Evolutionary conservation across 2,797 vertebrate genomes (phyloP).

Genomic region (Amphiprion clarkii): DNA sequence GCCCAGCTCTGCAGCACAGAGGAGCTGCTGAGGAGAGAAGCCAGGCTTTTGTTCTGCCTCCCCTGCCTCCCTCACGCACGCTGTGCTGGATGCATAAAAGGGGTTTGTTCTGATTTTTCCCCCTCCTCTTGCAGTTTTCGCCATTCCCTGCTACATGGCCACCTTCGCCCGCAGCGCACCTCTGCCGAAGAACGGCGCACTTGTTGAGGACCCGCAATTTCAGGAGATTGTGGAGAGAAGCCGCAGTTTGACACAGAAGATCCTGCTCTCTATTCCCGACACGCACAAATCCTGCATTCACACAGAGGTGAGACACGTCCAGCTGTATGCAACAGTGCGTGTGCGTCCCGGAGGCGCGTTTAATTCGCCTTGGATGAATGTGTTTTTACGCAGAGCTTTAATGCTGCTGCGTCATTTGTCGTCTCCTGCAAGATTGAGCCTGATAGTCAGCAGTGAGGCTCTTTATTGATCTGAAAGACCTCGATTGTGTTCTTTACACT

Average conservation of each 20-base stretch:
- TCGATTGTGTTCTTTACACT: too few relatives aligned
- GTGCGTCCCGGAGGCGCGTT: too few relatives aligned
- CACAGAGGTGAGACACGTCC: constrained; percentile 68
- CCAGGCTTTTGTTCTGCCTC: constrained; percentile 57
- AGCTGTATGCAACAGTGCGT: too few relatives aligned
- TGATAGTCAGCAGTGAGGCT: not conserved
- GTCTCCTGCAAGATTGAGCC: not conserved
- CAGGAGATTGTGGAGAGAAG: constrained; percentile 74
- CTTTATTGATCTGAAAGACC: not conserved
- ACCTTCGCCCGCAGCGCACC: constrained; percentile 69
- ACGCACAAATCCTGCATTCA: constrained; percentile 74
- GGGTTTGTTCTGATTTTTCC: not conserved
- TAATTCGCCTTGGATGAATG: not conserved
- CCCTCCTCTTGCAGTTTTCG: constrained; percentile 58
- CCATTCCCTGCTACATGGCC: constrained; percentile 72
- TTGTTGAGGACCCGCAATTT: constrained; percentile 72
- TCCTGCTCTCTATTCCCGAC: constrained; percentile 73
- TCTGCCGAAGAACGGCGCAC: constrained; percentile 52
- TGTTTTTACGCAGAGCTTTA: not conserved
- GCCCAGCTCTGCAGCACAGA: constrained; percentile 47
- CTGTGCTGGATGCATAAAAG: not conserved
- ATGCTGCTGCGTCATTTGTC: not conserved
- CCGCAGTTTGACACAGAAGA: constrained; percentile 80
- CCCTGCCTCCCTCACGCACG: not conserved
- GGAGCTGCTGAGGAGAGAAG: constrained; percentile 42